A percentile compares a stretch with the other conserved stretches of the same genome.
Conservation (phyloP, 2,797 vertebrate species). For the Fistularia commersonii region DNA sequence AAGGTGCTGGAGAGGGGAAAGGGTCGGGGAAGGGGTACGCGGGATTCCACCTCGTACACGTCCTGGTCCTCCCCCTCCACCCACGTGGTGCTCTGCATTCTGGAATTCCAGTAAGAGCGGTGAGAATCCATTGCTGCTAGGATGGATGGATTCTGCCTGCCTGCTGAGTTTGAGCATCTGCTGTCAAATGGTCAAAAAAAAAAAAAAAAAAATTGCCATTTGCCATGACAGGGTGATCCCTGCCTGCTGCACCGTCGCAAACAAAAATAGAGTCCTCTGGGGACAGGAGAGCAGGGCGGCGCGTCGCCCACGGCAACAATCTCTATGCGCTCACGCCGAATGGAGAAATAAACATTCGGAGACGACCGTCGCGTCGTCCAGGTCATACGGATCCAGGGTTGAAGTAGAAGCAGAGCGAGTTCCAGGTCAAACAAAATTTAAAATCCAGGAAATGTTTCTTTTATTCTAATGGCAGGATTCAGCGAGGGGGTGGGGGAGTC, state of each 20-base stretch:
- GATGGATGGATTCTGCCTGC: background rate
- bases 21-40: slow-evolving; percentile 88
- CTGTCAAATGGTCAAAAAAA: background rate
- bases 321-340: slow-evolving; percentile 53
- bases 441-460: background rate
- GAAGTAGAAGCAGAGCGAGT: slow-evolving; percentile 30
- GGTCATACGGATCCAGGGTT: slow-evolving; percentile 37
- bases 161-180: slow-evolving; percentile 11
- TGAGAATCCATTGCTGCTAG: slow-evolving; percentile 85
- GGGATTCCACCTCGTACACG: slow-evolving; percentile 90
- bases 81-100: slow-evolving; percentile 72
- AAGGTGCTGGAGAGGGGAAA: slow-evolving; percentile 81
- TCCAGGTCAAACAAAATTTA: slow-evolving; percentile 50
- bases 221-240: slow-evolving; percentile 13
- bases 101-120: slow-evolving; percentile 78
- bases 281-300: slow-evolving; percentile 31
- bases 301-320: slow-evolving; percentile 62
- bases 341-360: slow-evolving; percentile 62
- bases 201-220: background rate
- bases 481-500: slow-evolving; percentile 21
- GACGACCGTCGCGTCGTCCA: slow-evolving; percentile 41
- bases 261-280: slow-evolving; percentile 38
- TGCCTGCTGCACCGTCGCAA: background rate
- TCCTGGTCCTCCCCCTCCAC: slow-evolving; percentile 86
- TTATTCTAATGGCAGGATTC: no score